Evolutionary conservation across 2,113 vertebrate species (phyloP), one percentile per base, ranked within the genome.

Genomic region (Serinus canaria): DNA sequence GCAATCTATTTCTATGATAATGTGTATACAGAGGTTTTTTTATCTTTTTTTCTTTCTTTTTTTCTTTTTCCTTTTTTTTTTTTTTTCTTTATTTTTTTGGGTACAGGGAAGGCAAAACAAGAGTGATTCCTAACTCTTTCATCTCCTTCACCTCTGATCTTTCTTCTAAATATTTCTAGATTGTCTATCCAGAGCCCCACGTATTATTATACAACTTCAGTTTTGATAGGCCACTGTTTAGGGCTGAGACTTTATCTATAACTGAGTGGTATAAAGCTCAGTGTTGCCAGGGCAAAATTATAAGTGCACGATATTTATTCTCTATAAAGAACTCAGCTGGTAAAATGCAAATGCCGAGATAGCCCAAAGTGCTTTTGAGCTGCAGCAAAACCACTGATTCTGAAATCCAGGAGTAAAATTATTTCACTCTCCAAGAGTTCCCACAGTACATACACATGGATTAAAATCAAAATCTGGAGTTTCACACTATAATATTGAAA

Each of bases 1-100:
- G 77, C 83, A 92, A 87, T 91, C 92, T 95, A 96, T 95, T 95
- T 97, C 94, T 92, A 92, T 96, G 96, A 89, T 97, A 96, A 96
- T 97, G 91, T 95, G 90, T 83, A 77, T 78, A 94, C 70, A 55
- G 69, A 83, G 44, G 81, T 90, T 91, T 90, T 92, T 90, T 89
- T 91, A 73, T 86, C 17, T 46, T 63, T 72, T 59, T 56, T 0
- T 18, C 5, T 11, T 13, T 17, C 27, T 19, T 3, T 69, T 15
- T 12, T 30, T 30, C 10, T 8, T 30, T 24, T 3, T 33, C 9
- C 13, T 25, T 25, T 10, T 21, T 28, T 13, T 35, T 43, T 50
- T 33, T 10, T 8, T 22, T 83, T 90, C n/a, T n/a, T n/a, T n/a
- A n/a, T n/a, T 63, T 89, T 76, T 76, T 52, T 1, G 12, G 10